Base-by-base conservation (phyloP, 2,888 invertebrate genomes). In the Megalurothrips usitatus region DNA sequence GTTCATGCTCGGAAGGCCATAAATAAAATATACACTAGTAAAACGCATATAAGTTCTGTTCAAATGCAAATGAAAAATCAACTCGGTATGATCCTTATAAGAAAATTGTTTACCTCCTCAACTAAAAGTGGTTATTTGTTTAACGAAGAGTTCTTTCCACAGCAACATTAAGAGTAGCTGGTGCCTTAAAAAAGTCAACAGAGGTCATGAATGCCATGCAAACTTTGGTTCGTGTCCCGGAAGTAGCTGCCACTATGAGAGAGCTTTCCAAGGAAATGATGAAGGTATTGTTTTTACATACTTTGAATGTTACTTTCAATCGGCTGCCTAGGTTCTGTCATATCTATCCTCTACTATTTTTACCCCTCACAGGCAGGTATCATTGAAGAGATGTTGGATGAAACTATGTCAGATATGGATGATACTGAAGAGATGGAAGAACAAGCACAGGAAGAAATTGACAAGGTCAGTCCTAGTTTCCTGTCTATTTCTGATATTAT, bases 201-300 rank as follows among this genome's bases (percentile, higher is more conserved):
- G 98, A 98, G 90, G 98, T 99, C 0, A 99, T 99, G 99, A 94
- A 95, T 88, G 95, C 96, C 0, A 99, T 99, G 98, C 98, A 98
- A 86, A 92, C 93, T 9, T 89, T 99, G 11, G 89, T 99, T 3
- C 92, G 94, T 84, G 91, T 98, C 23, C 97, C 98, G 0, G 99
- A 99, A 88, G 92, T 99, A 4, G 95, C 97, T 0, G 93, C 93
- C 75, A 97, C 97, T 0, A 99, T 99, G 99, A 93, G 96, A 85
- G 98, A 98, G 84, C 90, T 99, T 89, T 98, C 98, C 1, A 97
- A 96, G 86, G 99, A 99, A 90, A 99, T 99, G 99, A 99, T 97
- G 96, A 95, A 93, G 86, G 89, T 89, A 84, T 8, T 79, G 48
- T 28, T 34, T n/a, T 26, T 26, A 4, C 19, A 79, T 48, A 19